Percentiles rank a stretch among this genome's conserved stretches.
Conservation (phyloP, 2,888 invertebrate genomes). For the Steinernema scapterisci region DNA sequence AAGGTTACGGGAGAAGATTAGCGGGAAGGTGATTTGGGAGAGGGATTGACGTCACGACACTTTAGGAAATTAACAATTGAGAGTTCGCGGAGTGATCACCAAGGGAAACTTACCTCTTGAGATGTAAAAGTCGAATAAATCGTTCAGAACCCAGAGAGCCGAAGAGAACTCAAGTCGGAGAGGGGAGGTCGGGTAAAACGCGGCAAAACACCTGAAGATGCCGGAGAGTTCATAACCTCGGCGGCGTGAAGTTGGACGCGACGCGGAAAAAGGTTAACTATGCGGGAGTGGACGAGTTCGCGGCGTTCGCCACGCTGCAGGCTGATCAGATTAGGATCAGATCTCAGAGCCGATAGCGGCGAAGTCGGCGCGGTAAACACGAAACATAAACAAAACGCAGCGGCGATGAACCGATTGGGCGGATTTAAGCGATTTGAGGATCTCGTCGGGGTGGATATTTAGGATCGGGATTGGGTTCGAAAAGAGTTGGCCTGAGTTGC, state of each 20-base stretch:
- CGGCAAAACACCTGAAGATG: conserved; percentile 14
- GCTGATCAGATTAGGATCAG: conserved; percentile 7
- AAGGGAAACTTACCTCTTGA: no score
- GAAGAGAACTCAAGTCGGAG: not conserved
- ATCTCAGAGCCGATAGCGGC: conserved; percentile 13
- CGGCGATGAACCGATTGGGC: not conserved
- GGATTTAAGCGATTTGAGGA: conserved; percentile 24
- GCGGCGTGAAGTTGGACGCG: not conserved
- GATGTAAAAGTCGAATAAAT: no score
- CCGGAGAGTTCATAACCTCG: conserved; percentile 29
- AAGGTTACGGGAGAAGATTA: no score
- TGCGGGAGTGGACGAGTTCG: not conserved
- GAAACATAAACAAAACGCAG: not conserved
- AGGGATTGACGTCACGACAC: no score
- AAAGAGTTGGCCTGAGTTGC: no score
- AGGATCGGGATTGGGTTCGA: not conserved
- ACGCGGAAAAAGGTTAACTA: conserved; percentile 19
- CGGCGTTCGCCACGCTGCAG: no score
- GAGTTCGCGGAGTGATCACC: no score
- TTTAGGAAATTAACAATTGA: no score
- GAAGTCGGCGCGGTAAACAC: conserved; percentile 14
- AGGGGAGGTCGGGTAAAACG: not conserved
- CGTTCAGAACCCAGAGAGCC: no score
- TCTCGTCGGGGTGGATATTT: not conserved
- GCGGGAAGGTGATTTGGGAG: no score